A percentile compares a stretch with the other conserved stretches of the same genome.
Conservation (phyloP, 2,888 invertebrate species). For the Galerucella pusilla region DNA sequence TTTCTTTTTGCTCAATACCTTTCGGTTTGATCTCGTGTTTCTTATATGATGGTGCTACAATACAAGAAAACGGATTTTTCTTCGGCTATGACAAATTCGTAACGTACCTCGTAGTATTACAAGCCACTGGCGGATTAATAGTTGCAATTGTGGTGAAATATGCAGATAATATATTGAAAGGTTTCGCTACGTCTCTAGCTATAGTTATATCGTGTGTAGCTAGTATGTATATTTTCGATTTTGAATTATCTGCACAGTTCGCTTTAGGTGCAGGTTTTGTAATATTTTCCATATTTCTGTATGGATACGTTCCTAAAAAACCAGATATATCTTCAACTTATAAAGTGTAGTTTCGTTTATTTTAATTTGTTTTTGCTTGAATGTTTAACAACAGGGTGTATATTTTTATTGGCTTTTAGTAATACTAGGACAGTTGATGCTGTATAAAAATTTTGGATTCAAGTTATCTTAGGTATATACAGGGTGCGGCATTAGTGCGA, state of each 20-base stretch:
- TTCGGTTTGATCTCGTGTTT: constrained; percentile 87
- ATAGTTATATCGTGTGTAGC: constrained; percentile 95
- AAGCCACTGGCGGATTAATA: constrained; percentile 95
- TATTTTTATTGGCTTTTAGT: constrained; percentile 6
- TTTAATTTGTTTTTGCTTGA: neutral
- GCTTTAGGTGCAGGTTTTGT: constrained; percentile 86
- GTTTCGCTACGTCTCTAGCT: constrained; percentile 97
- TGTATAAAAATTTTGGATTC: too few relatives aligned
- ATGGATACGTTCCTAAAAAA: constrained; percentile 78
- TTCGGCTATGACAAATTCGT: constrained; percentile 86
- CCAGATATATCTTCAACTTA: constrained; percentile 56
- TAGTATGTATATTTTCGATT: constrained; percentile 92
- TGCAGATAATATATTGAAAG: constrained; percentile 98
- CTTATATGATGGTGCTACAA: constrained; percentile 72
- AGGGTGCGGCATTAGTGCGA: too few relatives aligned
- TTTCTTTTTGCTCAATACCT: constrained; percentile 91
- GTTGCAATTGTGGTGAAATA: constrained; percentile 99
- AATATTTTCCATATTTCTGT: constrained; percentile 94
- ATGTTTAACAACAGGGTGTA: constrained; percentile 6
- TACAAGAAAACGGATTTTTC: constrained; percentile 77
- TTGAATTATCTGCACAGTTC: constrained; percentile 89
- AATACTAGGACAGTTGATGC: neutral
- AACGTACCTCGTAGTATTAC: constrained; percentile 87
- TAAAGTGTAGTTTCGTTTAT: constrained; percentile 38
- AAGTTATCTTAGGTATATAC: too few relatives aligned